Evolutionary conservation across 2,797 vertebrate genomes (phyloP).

Genomic region (Scyliorhinus canicula): DNA sequence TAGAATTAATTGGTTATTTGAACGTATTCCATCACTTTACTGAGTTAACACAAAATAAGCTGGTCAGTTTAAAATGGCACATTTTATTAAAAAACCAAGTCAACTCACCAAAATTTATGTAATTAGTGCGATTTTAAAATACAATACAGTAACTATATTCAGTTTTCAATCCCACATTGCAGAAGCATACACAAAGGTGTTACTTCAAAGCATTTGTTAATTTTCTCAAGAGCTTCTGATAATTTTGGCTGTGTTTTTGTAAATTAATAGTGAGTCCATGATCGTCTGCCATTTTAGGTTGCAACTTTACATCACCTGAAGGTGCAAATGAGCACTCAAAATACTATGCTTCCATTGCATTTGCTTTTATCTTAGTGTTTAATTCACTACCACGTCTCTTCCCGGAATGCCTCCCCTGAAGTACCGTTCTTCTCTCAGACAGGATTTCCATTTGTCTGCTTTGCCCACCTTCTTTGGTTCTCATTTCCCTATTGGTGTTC

Average conservation of each 20-base stretch:
- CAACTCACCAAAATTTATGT: too few species aligned
- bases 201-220: not conserved
- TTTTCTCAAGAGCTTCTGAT: not conserved
- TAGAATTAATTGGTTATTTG: not conserved
- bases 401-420: too few species aligned
- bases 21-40: not conserved
- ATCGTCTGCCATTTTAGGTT: not conserved
- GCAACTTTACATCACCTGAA: not conserved
- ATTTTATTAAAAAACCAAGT: not conserved
- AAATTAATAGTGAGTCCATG: not conserved
- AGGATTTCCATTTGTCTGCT: too few species aligned
- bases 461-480: too few species aligned
- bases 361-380: too few species aligned
- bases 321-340: not conserved
- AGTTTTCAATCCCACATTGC: not conserved
- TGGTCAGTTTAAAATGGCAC: not conserved
- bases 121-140: not conserved
- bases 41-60: not conserved
- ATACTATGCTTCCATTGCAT: too few species aligned
- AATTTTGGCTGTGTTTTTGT: not conserved
- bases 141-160: not conserved
- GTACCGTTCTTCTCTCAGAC: too few species aligned
- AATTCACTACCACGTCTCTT: too few species aligned
- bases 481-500: too few species aligned
- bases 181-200: not conserved